These are phyloP conservation scores for Bubo bubo DNA, from an alignment of 2,113 vertebrate genomes.

Conservation along the genomic window DNA sequence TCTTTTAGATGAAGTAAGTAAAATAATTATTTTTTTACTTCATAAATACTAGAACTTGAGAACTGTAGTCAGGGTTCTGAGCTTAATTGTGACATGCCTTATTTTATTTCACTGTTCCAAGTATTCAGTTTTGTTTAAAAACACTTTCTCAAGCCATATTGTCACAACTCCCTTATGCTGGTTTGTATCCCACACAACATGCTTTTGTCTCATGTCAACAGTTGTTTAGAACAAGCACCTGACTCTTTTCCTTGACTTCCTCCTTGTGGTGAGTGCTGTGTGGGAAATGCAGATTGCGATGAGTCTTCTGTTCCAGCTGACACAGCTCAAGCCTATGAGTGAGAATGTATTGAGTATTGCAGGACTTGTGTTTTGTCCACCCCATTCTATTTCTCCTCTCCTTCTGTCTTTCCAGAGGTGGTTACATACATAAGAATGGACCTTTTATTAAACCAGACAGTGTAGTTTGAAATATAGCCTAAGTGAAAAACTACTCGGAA, in stretches of 20 bases:
- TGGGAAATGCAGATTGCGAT: background rate
- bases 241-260: background rate
- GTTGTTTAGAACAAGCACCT: background rate
- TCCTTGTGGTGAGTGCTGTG: background rate
- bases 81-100: background rate
- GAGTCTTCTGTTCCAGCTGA: background rate
- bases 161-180: background rate
- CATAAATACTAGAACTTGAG: background rate
- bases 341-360: background rate
- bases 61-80: background rate
- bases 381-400: background rate
- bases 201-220: background rate
- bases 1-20: slow-evolving; percentile 86
- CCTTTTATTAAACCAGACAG: background rate
- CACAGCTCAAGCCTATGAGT: background rate
- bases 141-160: background rate
- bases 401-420: background rate
- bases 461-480: background rate
- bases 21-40: background rate
- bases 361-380: background rate
- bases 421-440: background rate
- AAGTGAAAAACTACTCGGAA: background rate
- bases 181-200: background rate
- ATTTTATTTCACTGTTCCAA: background rate
- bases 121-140: background rate